A percentile compares a stretch with the other conserved stretches of the same genome.
Conservation (phyloP, 2,113 vertebrate genomes). For the Nesospiza acunhae region DNA sequence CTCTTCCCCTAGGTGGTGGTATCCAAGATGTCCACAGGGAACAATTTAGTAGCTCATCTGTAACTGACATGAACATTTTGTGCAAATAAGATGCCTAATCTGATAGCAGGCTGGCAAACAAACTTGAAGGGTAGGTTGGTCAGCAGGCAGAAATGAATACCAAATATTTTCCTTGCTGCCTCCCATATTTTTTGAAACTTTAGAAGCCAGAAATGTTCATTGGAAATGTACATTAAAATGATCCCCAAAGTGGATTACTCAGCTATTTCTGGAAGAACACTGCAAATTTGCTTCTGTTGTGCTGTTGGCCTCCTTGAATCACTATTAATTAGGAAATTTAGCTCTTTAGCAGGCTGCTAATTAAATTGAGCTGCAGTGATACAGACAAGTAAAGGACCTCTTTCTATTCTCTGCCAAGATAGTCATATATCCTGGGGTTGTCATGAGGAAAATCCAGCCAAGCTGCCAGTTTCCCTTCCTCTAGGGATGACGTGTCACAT, state of each 20-base stretch:
- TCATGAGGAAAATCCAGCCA: slow-evolving; percentile 16
- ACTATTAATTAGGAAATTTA: slow-evolving; percentile 49
- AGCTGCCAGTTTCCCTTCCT: slow-evolving; percentile 19
- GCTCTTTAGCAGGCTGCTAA: slow-evolving; percentile 51
- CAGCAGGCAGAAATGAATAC: not conserved
- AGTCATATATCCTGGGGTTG: slow-evolving; percentile 37
- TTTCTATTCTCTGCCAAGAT: not conserved
- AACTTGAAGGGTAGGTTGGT: not conserved
- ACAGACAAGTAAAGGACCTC: not conserved
- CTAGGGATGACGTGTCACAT: not conserved
- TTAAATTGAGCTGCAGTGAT: slow-evolving; percentile 46
- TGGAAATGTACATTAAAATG: not conserved
- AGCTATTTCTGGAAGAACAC: slow-evolving; percentile 33
- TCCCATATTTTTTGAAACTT: not conserved
- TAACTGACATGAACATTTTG: not conserved
- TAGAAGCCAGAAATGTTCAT: not conserved
- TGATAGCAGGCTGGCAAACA: not conserved
- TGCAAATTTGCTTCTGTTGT: not conserved
- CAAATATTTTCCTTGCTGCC: not conserved
- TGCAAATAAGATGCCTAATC: not conserved
- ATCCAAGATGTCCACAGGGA: not conserved
- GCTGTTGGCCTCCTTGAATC: slow-evolving; percentile 40
- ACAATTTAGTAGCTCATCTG: not conserved
- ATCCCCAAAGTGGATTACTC: slow-evolving; percentile 33
- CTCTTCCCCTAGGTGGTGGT: not conserved